These are phyloP conservation scores for Mesorhabditis sp. DNA, from an alignment of 2,888 invertebrate species.

Conservation along the genomic window DNA sequence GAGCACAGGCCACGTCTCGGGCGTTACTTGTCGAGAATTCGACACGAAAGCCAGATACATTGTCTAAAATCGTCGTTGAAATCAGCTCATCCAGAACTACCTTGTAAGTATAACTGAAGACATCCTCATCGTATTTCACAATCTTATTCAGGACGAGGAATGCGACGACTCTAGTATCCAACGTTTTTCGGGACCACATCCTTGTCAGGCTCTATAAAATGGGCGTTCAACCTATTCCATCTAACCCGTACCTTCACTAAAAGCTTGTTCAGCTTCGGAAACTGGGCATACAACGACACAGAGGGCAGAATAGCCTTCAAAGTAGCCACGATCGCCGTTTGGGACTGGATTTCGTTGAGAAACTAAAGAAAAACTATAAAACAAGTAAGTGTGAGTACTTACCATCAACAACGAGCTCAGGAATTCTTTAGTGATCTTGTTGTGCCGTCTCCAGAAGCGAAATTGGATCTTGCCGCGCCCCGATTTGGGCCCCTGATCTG, in stretches of 20 bases:
- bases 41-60: slow-evolving; percentile 52
- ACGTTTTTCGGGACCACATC: slow-evolving; percentile 50
- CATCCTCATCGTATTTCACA: slow-evolving; percentile 29
- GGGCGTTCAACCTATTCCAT: background rate
- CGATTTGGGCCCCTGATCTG: background rate
- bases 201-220: slow-evolving; percentile 27
- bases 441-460: background rate
- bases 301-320: slow-evolving; percentile 41
- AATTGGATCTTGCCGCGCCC: slow-evolving; percentile 14
- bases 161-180: slow-evolving; percentile 44
- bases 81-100: slow-evolving; percentile 14
- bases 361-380: slow-evolving; percentile 35
- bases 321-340: slow-evolving; percentile 40
- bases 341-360: slow-evolving; percentile 43
- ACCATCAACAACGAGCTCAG: background rate
- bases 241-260: slow-evolving; percentile 41
- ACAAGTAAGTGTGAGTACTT: background rate
- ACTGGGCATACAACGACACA: slow-evolving; percentile 40
- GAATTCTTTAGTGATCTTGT: slow-evolving; percentile 4
- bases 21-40: slow-evolving; percentile 42
- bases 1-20: slow-evolving; percentile 44
- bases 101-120: slow-evolving; percentile 36
- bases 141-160: slow-evolving; percentile 45
- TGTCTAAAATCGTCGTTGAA: slow-evolving; percentile 20
- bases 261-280: slow-evolving; percentile 32